Evolutionary conservation across 2,888 invertebrate species (phyloP), one percentile per base, ranked within the genome.

Genomic region (Automeris io): DNA sequence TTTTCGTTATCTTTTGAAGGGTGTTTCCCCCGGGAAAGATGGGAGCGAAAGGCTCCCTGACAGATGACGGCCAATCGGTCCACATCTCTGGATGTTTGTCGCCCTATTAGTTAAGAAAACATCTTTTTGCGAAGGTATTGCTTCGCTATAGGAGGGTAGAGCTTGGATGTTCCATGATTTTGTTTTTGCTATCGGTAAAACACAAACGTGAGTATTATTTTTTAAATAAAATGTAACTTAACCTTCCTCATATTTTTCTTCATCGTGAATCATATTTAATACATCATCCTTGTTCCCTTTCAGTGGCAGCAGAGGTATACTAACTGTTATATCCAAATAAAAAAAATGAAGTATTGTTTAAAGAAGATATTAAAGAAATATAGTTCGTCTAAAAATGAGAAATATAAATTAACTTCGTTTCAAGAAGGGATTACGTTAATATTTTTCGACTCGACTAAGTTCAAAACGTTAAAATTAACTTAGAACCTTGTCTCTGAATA

Each of bases 81-180:
- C 54, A 47, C 57, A 51, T 52, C 49, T 53, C 41, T 41, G 56
- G 50, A 54, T 78, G 79, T 79, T 80, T 79, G 75, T 71, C 76
- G 60, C 74, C 76, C 78, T 78, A 79, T 79, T 80, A 80, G 70
- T 56, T 62, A 61, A 48, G 70, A 72, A 74, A 78, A 78, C 73
- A 76, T 70, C 63, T 66, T 55, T 47, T 47, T 45, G 33, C 38
- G 42, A 5, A 8, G 16, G 29, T 29, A 42, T 47, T 46, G 42
- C 51, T 34, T 43, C 42, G 45, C 47, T 35, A 40, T 21, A 16
- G 13, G 35, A 16, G 13, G n/a, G 13, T 32, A 37, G 29, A 8
- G 23, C 9, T 21, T n/a, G n/a, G 9, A 22, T 7, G 21, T 7
- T 32, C 16, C 32, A 11, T 22, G 18, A 32, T 29, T 29, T n/a